Conservation (phyloP, 2,113 vertebrate species). For the Psittacara wagleri region DNA sequence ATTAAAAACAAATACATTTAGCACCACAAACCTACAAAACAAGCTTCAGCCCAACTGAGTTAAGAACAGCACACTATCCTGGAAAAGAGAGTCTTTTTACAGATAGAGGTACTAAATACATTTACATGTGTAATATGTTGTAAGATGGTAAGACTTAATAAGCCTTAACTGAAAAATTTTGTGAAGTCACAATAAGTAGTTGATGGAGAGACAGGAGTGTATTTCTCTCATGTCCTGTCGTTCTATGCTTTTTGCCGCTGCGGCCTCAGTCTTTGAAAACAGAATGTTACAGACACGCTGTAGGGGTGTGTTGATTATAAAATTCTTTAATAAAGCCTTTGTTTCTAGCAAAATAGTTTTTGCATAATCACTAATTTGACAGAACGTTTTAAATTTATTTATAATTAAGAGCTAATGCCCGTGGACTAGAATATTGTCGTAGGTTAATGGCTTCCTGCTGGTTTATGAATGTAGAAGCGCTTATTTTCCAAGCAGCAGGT, state of each 20-base stretch:
- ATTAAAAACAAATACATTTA: not conserved
- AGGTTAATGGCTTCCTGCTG: conserved; percentile 6
- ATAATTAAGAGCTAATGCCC: not conserved
- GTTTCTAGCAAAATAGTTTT: conserved; percentile 8
- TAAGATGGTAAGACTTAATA: not conserved
- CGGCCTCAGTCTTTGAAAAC: not conserved
- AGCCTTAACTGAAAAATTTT: not conserved
- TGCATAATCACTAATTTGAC: not conserved
- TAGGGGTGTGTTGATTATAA: not conserved
- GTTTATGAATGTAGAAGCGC: not conserved
- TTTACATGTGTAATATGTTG: not conserved
- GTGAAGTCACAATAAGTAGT: not conserved
- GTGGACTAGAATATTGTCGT: not conserved
- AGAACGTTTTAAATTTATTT: not conserved
- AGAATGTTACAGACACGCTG: not conserved
- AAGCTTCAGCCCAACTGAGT: not conserved
- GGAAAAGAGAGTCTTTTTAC: not conserved
- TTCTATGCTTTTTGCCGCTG: not conserved
- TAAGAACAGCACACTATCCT: not conserved
- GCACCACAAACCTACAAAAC: not conserved
- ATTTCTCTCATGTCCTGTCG: not conserved
- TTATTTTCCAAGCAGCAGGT: conserved; percentile 23
- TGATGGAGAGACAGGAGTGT: not conserved
- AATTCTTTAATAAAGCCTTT: not conserved
- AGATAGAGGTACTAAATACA: not conserved